Evolutionary conservation across 2,797 vertebrate species (phyloP), one percentile per base, ranked within the genome.

Genomic region (Epinephelus awoara): DNA sequence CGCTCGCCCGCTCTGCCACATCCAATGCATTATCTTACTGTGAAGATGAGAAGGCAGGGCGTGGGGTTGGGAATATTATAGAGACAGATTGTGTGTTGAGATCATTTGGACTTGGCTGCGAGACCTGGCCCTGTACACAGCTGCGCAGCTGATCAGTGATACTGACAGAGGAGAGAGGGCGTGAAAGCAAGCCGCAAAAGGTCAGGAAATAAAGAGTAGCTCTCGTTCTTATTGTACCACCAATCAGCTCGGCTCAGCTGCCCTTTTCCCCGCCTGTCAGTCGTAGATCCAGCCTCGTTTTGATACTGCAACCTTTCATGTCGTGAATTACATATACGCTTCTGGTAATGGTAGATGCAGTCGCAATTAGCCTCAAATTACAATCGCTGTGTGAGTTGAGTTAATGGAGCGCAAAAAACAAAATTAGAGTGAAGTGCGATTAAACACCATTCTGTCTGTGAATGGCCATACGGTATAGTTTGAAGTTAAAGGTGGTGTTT

Each of bases 161-260:
- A 88, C 90, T 90, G 94, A 92, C 93, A 85, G 90, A 84, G 79
- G 80, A 86, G 76, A 81, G 82, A 88, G 85, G 74, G 83, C 42
- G 77, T 49, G 78, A 79, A 88, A 84, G 82, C 74, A 68, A 85
- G 77, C 88, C 10, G 61, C 82, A 79, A 94, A 95, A 95, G 95
- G 95, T 96, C 94, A 95, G 90, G 89, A 90, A 89, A 95, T 93
- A 93, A 94, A 95, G 91, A 91, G 91, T 79, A 91, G 88, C 90
- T 82, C 90, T 94, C 88, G 83, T 84, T 94, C 92, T 93, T 90
- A 90, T 91, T 93, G 85, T 88, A 88, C 81, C 85, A 90, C 93
- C 94, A 94, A 93, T 95, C 93, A 92, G 80, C 89, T 92, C 80
- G 84, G 91, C 85, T 90, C 85, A 76, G 85, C 78, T 94, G 94